Percentiles rank a stretch among this genome's conserved stretches.
phyloP scores from a whole-genome alignment of 2,797 vertebrate genomes.

The Lateolabrax maculatus region DNA sequence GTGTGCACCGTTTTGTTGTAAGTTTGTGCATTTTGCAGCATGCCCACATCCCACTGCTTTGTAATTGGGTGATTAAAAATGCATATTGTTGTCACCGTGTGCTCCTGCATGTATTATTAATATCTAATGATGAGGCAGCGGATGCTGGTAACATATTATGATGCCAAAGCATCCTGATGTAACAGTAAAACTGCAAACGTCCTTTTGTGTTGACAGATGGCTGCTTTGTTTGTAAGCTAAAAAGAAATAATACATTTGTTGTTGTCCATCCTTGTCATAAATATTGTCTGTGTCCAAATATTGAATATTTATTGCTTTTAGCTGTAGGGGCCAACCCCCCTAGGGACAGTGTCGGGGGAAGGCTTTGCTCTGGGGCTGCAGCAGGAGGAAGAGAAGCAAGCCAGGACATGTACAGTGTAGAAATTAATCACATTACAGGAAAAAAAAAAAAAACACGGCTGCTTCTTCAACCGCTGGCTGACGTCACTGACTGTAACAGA shows the following conservation, averaged over 20 bases:
- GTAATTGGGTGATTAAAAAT: slow-evolving; percentile 79
- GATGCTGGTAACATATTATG: slow-evolving; percentile 63
- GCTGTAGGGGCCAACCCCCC: slow-evolving; percentile 31
- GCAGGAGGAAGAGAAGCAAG: slow-evolving; percentile 58
- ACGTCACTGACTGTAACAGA: slow-evolving; percentile 61
- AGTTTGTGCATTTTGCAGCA: slow-evolving; percentile 58
- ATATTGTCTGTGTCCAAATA: slow-evolving; percentile 61
- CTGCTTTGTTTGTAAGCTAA: slow-evolving; percentile 53
- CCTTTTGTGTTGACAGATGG: slow-evolving; percentile 68
- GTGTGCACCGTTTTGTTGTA: slow-evolving; percentile 57
- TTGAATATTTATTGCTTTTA: slow-evolving; percentile 67
- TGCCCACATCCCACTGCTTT: slow-evolving; percentile 52
- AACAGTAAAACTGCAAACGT: slow-evolving; percentile 7
- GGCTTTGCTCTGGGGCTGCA: slow-evolving; percentile 52
- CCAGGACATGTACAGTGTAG: slow-evolving; percentile 56
- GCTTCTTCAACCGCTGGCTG: slow-evolving; percentile 53
- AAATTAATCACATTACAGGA: slow-evolving; percentile 79
- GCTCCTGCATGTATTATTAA: slow-evolving; percentile 79
- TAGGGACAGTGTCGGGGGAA: slow-evolving; percentile 50
- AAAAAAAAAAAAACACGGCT: slow-evolving; percentile 32
- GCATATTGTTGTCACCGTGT: slow-evolving; percentile 75
- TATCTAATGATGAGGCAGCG: slow-evolving; percentile 70
- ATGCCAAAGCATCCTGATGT: slow-evolving; percentile 39
- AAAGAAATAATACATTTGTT: slow-evolving; percentile 28
- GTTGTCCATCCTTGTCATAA: slow-evolving; percentile 49